These are phyloP conservation scores for Mormyrus iriodes DNA, from an alignment of 2,113 vertebrate genomes.

Conservation along the genomic window DNA sequence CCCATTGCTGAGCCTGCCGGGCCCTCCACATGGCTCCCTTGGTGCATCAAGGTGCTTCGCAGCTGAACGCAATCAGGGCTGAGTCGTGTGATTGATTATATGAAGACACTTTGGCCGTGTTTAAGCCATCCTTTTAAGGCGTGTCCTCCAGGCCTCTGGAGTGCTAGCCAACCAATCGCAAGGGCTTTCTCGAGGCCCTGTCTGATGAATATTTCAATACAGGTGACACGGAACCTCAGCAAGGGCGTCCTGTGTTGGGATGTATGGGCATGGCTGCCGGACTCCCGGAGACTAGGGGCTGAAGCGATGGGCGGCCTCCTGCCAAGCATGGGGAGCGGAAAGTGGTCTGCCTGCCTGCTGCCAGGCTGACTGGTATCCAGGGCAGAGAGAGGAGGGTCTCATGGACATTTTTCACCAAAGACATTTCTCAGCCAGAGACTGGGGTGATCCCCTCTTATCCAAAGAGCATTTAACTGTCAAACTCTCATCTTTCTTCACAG, in stretches of 20 bases:
- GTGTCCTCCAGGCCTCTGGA: conserved; percentile 22
- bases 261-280: conserved; percentile 24
- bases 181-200: conserved; percentile 44
- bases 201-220: conserved; percentile 58
- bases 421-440: not conserved
- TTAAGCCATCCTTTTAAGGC: conserved; percentile 38
- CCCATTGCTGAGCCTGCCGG: not conserved
- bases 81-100: conserved; percentile 54
- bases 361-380: too few relatives aligned
- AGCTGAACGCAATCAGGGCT: conserved; percentile 42
- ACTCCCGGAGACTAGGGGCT: too few relatives aligned
- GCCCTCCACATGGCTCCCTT: conserved; percentile 27
- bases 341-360: not conserved
- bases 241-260: conserved; percentile 41
- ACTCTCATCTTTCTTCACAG: not conserved
- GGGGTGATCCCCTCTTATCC: not conserved
- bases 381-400: too few relatives aligned
- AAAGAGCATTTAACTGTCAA: not conserved
- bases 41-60: conserved; percentile 59
- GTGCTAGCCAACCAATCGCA: conserved; percentile 36
- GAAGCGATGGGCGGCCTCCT: too few relatives aligned
- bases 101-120: conserved; percentile 41
- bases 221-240: conserved; percentile 40
- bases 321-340: conserved; percentile 2
- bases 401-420: not conserved